These are phyloP conservation scores for Cydia fagiglandana DNA, from an alignment of 1,140 invertebrate genomes.

Conservation along the genomic window DNA sequence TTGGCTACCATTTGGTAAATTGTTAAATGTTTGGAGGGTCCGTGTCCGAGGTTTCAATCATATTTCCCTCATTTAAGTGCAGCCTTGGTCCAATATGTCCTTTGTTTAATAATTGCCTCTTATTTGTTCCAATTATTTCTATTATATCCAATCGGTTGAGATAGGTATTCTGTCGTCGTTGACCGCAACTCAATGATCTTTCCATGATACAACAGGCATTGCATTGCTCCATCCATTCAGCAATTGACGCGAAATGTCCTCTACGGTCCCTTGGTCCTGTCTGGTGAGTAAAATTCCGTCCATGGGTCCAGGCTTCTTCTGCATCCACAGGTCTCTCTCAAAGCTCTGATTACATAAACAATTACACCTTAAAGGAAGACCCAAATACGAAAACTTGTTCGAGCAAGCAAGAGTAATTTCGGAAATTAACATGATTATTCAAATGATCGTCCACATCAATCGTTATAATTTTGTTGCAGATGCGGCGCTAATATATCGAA, in stretches of 20 bases:
- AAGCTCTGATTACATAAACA: slow-evolving; percentile 46
- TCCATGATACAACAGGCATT: background rate
- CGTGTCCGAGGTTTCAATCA: background rate
- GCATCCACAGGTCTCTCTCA: background rate
- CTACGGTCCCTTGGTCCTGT: background rate
- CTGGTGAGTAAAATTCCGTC: background rate
- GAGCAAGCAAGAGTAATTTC: slow-evolving; percentile 47
- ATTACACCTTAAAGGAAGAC: slow-evolving; percentile 55
- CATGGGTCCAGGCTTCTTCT: background rate
- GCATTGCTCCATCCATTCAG: background rate
- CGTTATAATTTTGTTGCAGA: slow-evolving; percentile 34
- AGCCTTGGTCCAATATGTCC: background rate
- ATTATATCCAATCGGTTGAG: background rate
- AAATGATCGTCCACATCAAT: slow-evolving; percentile 49
- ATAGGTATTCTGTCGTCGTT: background rate
- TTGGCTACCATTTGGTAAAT: slow-evolving; percentile 58
- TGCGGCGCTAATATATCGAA: slow-evolving; percentile 39
- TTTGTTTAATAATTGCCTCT: background rate
- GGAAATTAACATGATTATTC: slow-evolving; percentile 38
- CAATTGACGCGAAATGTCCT: background rate
- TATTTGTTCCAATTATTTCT: background rate
- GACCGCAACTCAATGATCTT: background rate
- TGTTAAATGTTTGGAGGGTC: slow-evolving; percentile 44
- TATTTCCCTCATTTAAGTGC: background rate
- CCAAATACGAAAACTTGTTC: slow-evolving; percentile 63